Evolutionary conservation across 2,113 vertebrate genomes (phyloP), one percentile per base, ranked within the genome.

Genomic region (Pseudorectes ferrugineus): DNA sequence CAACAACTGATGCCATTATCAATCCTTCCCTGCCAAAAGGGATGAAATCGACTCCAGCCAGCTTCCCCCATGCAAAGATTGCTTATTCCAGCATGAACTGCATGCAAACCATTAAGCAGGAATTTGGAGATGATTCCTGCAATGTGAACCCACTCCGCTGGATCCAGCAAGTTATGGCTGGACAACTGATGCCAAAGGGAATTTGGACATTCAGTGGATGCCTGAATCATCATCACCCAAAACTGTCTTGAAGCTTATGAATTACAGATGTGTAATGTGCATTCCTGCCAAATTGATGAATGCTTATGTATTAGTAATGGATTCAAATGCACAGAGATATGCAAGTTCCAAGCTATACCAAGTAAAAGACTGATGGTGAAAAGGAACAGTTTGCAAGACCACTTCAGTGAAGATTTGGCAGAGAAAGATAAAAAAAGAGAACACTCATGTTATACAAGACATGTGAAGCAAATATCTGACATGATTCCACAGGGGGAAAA

Each of bases 1-100:
- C 94, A 97, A 93, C 92, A 77, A 96, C 91, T 74, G 92, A 93
- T 96, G 92, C 92, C 88, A 92, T 95, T 96, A 97, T 91, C 92
- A 92, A 90, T 72, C 73, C 79, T 74, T 74, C 82, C 66, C 73
- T 90, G 94, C 88, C 95, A 95, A 97, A 90, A 95, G 86, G 94
- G 92, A 92, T 95, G 92, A 93, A 97, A 97, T 95, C 0, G 20
- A 95, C 95, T 94, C 94, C 95, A 96, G 85, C 72, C 94, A 94
- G 88, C 91, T 93, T 91, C 88, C 94, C 96, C 72, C 96, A 97
- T 63, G 95, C 95, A 86, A 97, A 95, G 96, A 95, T 36, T 74
- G 63, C 88, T 96, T 94, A 92, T 97, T 97, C 92, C 92, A 97
- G 79, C 79, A 90, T 92, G 94, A 96, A 67, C 83, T 97, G 75